phyloP scores from a whole-genome alignment of 2,797 vertebrate species.

The Botia almorhae region DNA sequence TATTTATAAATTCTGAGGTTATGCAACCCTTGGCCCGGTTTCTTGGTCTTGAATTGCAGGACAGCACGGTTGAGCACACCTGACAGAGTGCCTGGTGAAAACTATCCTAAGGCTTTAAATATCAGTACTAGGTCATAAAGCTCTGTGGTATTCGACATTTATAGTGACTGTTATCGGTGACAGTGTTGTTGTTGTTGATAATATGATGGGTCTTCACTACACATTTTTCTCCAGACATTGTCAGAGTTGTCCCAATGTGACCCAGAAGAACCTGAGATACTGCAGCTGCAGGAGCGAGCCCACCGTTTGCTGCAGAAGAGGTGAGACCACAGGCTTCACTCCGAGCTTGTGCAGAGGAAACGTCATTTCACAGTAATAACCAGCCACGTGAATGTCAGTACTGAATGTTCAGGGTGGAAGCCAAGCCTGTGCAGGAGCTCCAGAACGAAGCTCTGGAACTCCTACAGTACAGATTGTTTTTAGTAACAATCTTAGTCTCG shows the following conservation, averaged over 20 bases:
- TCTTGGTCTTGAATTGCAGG: not conserved
- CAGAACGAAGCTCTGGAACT: not conserved
- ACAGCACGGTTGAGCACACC: not conserved
- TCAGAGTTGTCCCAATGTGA: constrained; percentile 73
- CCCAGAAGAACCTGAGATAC: constrained; percentile 76
- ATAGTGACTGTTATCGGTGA: not conserved
- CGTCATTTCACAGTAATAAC: constrained; percentile 5
- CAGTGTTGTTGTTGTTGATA: not conserved
- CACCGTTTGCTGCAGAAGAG: constrained; percentile 79
- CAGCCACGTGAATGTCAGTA: not conserved
- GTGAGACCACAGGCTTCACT: constrained; percentile 63
- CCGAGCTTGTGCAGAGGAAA: not conserved
- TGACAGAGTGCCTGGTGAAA: not conserved
- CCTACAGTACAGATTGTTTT: not conserved
- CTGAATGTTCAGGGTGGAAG: constrained; percentile 25
- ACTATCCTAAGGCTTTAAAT: constrained; percentile 18
- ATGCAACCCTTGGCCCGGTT: constrained; percentile 14
- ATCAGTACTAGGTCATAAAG: not conserved
- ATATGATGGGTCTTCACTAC: not conserved
- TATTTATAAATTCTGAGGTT: constrained; percentile 46
- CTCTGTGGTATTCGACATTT: not conserved
- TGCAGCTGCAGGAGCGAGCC: constrained; percentile 83
- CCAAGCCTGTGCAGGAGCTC: not conserved
- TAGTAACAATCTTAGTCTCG: not conserved
- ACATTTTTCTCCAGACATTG: constrained; percentile 60